Conservation (phyloP, 2,888 invertebrate genomes). For the Parnassius glacialis region DNA sequence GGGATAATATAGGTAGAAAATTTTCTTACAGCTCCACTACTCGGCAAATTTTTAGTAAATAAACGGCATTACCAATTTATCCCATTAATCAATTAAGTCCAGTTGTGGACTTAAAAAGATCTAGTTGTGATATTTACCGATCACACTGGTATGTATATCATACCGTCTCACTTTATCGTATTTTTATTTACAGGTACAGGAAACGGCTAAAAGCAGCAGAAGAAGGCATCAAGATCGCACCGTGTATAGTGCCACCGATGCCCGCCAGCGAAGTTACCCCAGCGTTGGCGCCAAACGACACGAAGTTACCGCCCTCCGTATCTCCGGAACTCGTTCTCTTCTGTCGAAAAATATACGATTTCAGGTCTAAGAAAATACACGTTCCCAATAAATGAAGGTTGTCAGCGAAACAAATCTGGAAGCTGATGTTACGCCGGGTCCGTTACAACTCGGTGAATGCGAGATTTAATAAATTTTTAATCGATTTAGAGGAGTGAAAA, state of each 20-base stretch:
- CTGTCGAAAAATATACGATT: slow-evolving; percentile 96
- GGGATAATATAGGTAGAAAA: no score
- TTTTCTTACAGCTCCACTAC: no score
- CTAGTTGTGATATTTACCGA: no score
- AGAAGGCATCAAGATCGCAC: slow-evolving; percentile 85
- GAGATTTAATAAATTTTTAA: slow-evolving; percentile 1
- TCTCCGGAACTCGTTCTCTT: slow-evolving; percentile 94
- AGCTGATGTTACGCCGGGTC: slow-evolving; percentile 28
- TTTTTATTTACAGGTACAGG: slow-evolving; percentile 84
- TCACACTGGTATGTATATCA: no score
- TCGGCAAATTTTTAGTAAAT: no score
- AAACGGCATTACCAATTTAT: no score
- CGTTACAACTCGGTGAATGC: neutral
- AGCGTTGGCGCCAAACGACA: slow-evolving; percentile 70
- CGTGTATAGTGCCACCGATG: slow-evolving; percentile 87
- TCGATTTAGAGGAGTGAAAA: slow-evolving; percentile 43
- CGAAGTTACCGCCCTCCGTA: slow-evolving; percentile 82
- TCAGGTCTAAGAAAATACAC: slow-evolving; percentile 89
- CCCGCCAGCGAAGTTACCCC: slow-evolving; percentile 82
- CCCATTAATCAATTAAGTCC: no score
- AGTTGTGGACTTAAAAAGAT: no score
- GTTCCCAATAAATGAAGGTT: slow-evolving; percentile 67
- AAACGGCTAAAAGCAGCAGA: slow-evolving; percentile 89
- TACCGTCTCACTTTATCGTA: neutral
- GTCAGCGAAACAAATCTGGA: slow-evolving; percentile 31